Conservation (phyloP, 2,797 vertebrate species). For the Oceanodroma leucorhoa region DNA sequence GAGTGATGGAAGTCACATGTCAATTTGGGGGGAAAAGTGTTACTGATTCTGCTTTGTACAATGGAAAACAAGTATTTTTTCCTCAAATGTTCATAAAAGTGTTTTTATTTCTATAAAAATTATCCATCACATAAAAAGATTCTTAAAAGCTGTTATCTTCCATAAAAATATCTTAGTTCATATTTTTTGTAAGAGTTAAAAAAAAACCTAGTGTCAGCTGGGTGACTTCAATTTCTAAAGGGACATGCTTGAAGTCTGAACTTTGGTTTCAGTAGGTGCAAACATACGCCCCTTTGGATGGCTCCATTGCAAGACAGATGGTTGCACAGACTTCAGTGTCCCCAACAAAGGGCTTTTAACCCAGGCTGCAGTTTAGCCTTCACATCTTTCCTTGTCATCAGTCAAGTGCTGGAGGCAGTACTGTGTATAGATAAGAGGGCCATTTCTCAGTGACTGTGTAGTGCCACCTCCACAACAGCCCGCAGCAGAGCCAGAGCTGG, state of each 20-base stretch:
- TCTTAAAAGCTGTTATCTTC: background rate
- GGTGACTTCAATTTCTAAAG: background rate
- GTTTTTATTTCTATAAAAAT: background rate
- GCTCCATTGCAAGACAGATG: background rate
- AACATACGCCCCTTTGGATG: background rate
- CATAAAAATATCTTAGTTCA: background rate
- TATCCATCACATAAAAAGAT: background rate
- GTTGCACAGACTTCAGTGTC: rapidly evolving
- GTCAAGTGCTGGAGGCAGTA: background rate
- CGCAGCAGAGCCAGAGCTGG: background rate
- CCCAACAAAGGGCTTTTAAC: background rate
- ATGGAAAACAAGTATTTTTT: rapidly evolving
- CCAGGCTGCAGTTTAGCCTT: background rate
- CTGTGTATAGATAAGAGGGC: rapidly evolving
- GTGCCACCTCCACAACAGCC: background rate
- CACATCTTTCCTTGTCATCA: background rate
- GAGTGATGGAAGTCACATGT: background rate
- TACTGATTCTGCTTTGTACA: background rate
- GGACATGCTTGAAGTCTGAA: background rate
- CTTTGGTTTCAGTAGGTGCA: background rate
- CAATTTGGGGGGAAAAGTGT: rapidly evolving
- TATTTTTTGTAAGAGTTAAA: background rate
- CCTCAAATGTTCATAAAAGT: background rate
- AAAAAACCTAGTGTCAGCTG: background rate
- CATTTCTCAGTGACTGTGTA: background rate